Evolutionary conservation across 2,113 vertebrate species (phyloP).

Genomic region (Pituophis catenifer): DNA sequence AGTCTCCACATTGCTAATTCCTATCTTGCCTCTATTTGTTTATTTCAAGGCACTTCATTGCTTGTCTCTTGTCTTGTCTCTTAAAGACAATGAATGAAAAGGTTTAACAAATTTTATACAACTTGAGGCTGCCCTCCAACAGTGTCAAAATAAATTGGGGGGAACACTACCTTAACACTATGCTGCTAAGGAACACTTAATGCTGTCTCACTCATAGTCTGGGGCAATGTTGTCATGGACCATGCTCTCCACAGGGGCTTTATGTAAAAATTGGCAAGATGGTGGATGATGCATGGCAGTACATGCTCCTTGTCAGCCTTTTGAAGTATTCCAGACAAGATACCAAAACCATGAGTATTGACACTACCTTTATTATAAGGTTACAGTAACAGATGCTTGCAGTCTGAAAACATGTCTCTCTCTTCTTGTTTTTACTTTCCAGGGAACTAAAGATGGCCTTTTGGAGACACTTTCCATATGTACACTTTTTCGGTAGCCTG

Average conservation of each 20-base stretch:
- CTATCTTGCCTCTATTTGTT: background rate
- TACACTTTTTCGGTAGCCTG: background rate
- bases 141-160: background rate
- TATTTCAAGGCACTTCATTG: background rate
- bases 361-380: background rate
- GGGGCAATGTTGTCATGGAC: background rate
- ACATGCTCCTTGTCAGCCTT: background rate
- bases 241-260: background rate
- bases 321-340: background rate
- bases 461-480: background rate
- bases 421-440: background rate
- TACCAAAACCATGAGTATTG: background rate
- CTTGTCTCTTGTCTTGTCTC: background rate
- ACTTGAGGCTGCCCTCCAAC: background rate
- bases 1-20: background rate
- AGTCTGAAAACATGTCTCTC: background rate
- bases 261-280: background rate
- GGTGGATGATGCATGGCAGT: background rate
- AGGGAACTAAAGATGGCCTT: background rate
- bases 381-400: background rate
- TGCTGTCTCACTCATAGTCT: background rate
- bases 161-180: background rate
- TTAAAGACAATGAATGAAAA: background rate
- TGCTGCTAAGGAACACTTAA: background rate
- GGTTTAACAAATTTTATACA: background rate